A percentile compares a stretch with the other conserved stretches of the same genome.
phyloP scores from a whole-genome alignment of 2,113 vertebrate genomes.

The Pan paniscus region DNA sequence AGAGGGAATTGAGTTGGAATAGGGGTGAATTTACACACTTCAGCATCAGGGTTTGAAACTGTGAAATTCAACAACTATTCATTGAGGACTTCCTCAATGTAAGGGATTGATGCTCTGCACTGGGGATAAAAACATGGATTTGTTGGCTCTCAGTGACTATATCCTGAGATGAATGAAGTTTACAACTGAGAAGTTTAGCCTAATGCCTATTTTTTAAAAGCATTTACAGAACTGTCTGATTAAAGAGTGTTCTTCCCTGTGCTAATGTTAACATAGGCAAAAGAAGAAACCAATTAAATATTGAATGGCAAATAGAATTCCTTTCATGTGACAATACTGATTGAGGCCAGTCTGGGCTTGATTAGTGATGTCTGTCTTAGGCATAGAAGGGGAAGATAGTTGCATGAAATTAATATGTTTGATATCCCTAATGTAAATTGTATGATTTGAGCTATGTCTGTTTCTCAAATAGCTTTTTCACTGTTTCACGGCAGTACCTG shows the following conservation, averaged over 20 bases:
- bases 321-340: neutral
- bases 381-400: neutral
- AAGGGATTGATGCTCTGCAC: neutral
- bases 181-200: neutral
- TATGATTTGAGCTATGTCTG: neutral
- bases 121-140: neutral
- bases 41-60: neutral
- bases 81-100: neutral
- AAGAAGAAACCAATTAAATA: neutral
- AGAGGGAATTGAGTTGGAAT: neutral
- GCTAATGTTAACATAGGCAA: neutral
- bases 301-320: neutral
- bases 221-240: neutral
- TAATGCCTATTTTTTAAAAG: neutral
- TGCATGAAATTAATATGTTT: neutral
- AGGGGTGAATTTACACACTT: neutral
- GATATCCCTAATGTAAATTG: neutral
- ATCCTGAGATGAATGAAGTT: neutral
- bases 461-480: neutral
- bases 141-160: neutral
- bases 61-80: neutral
- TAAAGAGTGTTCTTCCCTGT: neutral
- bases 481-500: neutral
- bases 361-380: conserved; percentile 25
- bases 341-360: conserved; percentile 11